These are phyloP conservation scores for Scatophagus argus DNA, from an alignment of 2,113 vertebrate genomes.

Conservation along the genomic window DNA sequence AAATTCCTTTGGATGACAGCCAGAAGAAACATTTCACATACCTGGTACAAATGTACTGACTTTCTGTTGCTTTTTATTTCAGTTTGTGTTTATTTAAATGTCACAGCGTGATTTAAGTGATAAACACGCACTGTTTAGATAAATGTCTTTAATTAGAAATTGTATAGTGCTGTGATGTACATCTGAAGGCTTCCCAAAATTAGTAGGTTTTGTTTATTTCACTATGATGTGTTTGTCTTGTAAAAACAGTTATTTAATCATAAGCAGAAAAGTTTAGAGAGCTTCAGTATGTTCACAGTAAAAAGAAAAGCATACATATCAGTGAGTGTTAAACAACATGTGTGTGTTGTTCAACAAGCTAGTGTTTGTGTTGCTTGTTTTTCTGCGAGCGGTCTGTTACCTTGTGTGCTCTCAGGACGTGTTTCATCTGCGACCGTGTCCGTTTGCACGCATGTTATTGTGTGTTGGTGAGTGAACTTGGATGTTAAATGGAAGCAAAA, in stretches of 20 bases:
- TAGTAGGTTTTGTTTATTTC: conserved; percentile 34
- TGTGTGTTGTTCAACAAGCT: background rate
- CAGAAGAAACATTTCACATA: background rate
- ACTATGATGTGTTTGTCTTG: conserved; percentile 4
- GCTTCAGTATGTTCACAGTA: conserved; percentile 16
- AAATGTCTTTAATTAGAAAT: conserved; percentile 44
- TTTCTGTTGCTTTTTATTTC: background rate
- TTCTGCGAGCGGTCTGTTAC: conserved; percentile 13
- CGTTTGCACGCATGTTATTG: conserved; percentile 7
- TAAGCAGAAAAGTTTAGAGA: conserved; percentile 1
- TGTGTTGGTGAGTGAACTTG: conserved; percentile 10
- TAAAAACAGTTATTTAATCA: conserved; percentile 26
- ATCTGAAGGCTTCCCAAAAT: conserved; percentile 31
- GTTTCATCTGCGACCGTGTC: conserved; percentile 3
- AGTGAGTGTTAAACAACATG: conserved; percentile 16
- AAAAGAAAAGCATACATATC: conserved; percentile 4
- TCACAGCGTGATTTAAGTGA: conserved; percentile 8
- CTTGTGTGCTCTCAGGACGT: conserved; percentile 8
- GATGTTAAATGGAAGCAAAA: conserved; percentile 50
- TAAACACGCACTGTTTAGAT: conserved; percentile 25
- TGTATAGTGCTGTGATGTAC: background rate
- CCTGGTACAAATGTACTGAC: background rate
- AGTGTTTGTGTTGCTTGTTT: conserved; percentile 39
- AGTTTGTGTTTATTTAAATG: conserved; percentile 8
- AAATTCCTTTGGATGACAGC: conserved; percentile 27